Evolutionary conservation across 2,797 vertebrate genomes (phyloP).

Genomic region (Liasis olivaceus): DNA sequence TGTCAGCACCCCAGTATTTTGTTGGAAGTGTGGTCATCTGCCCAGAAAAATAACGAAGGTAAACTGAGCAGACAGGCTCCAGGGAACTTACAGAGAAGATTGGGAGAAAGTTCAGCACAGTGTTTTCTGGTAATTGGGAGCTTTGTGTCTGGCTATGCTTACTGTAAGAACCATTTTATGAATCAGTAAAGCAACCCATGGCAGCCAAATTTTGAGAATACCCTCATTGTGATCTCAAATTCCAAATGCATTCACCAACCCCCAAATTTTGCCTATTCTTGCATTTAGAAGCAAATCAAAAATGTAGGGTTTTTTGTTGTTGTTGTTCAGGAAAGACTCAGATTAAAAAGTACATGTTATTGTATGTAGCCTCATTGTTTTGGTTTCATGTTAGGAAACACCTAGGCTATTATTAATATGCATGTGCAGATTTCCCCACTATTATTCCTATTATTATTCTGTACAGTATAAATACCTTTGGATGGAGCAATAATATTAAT

Average conservation of each 20-base stretch:
- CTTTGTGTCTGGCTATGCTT: background rate
- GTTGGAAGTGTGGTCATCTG: background rate
- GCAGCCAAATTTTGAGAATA: background rate
- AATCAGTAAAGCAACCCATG: background rate
- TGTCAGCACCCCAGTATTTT: background rate
- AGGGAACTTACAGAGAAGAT: background rate
- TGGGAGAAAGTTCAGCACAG: background rate
- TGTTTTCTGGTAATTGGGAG: background rate
- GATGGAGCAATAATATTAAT: background rate
- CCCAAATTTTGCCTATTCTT: background rate
- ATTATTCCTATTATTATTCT: background rate
- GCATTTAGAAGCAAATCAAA: background rate
- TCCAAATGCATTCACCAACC: background rate
- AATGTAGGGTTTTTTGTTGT: background rate
- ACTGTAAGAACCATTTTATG: background rate
- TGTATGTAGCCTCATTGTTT: background rate
- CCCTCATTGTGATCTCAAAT: background rate
- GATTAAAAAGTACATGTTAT: background rate
- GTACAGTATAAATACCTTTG: background rate
- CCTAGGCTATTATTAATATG: background rate
- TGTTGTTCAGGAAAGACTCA: background rate
- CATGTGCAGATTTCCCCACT: background rate
- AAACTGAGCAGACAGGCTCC: background rate
- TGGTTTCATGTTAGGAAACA: background rate
- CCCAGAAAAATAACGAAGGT: background rate